These are phyloP conservation scores for Heliconius nattereri DNA, from an alignment of 1,140 invertebrate genomes.

Conservation along the genomic window DNA sequence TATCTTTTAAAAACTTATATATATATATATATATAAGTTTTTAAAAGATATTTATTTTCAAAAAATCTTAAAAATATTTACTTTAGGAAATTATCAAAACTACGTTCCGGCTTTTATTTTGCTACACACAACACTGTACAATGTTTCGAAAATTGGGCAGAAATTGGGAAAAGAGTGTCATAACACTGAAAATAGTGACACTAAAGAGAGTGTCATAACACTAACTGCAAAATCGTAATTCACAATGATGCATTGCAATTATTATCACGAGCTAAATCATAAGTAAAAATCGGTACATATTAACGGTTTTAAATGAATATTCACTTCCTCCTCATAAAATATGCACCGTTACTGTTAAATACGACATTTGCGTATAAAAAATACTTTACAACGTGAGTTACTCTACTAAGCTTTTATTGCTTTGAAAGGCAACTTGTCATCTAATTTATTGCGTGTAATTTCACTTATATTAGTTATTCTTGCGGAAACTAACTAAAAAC, in stretches of 20 bases:
- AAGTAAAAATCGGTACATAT: slow-evolving; percentile 12
- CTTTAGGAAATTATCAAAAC: no score
- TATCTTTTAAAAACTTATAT: no score
- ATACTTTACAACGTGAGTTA: neutral
- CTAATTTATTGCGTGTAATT: neutral
- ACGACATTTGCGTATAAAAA: slow-evolving; percentile 12
- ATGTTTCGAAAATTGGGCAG: no score
- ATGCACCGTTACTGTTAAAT: slow-evolving; percentile 4
- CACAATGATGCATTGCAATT: neutral
- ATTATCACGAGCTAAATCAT: neutral
- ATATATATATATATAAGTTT: neutral
- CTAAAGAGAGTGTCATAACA: neutral
- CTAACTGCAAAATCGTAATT: neutral
- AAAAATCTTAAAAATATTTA: neutral
- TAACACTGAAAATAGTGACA: no score
- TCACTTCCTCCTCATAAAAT: neutral
- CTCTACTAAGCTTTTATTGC: slow-evolving; percentile 8
- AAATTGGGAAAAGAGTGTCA: no score
- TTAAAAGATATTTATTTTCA: neutral
- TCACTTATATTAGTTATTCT: slow-evolving; percentile 2
- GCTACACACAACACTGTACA: no score
- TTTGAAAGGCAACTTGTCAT: slow-evolving; percentile 1
- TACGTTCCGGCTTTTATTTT: no score
- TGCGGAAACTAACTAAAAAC: neutral
- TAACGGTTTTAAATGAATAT: slow-evolving; percentile 17